Conservation (phyloP, 2,888 invertebrate genomes). For the Acleris literana region DNA sequence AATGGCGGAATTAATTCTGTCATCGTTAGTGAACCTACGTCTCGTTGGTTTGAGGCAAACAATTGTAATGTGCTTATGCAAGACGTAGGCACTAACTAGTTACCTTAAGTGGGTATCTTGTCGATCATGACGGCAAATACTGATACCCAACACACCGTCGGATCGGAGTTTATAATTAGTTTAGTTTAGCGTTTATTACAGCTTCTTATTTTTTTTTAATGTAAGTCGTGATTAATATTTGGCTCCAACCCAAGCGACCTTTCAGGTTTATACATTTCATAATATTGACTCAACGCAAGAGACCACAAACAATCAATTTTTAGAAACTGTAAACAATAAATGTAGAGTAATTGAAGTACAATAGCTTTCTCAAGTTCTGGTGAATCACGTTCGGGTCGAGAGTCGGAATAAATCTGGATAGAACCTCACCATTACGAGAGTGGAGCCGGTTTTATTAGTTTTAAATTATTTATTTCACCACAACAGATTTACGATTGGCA, state of each 20-base stretch:
- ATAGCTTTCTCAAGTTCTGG: slow-evolving; percentile 20
- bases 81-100: slow-evolving; percentile 37
- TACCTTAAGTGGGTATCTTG: slow-evolving; percentile 35
- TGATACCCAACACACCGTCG: not conserved
- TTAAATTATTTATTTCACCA: slow-evolving; percentile 81
- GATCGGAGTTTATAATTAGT: too few species aligned
- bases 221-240: too few species aligned
- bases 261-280: too few species aligned
- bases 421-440: slow-evolving; percentile 45
- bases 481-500: slow-evolving; percentile 80
- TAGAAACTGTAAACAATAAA: slow-evolving; percentile 13
- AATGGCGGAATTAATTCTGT: slow-evolving; percentile 42
- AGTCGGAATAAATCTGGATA: slow-evolving; percentile 40
- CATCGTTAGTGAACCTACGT: slow-evolving; percentile 44
- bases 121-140: not conserved
- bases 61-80: slow-evolving; percentile 50
- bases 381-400: slow-evolving; percentile 25
- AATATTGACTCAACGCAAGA: not conserved
- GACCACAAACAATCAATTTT: slow-evolving; percentile 6
- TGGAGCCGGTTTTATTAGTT: slow-evolving; percentile 73
- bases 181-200: too few species aligned
- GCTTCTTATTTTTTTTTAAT: too few species aligned
- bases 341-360: slow-evolving; percentile 12
- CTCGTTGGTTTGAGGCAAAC: slow-evolving; percentile 45
- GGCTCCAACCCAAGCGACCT: too few species aligned